Conservation (phyloP, 2,888 invertebrate species). For the Aphodius sticticus region DNA sequence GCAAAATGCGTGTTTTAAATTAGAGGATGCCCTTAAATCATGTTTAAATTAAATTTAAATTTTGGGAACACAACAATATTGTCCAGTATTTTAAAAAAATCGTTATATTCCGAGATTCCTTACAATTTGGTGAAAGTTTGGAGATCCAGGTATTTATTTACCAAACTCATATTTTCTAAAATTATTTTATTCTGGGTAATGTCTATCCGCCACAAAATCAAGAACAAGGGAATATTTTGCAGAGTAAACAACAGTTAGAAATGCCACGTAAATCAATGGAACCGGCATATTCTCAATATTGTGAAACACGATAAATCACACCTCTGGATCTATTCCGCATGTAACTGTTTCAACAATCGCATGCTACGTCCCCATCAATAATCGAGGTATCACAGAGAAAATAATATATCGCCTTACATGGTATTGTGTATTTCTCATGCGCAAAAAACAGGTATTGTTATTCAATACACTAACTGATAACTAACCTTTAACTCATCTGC, state of each 20-base stretch:
- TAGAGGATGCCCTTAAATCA: no score
- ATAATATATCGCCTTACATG: not conserved
- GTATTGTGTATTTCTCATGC: not conserved
- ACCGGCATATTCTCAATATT: not conserved
- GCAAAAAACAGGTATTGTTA: not conserved
- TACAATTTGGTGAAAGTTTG: no score
- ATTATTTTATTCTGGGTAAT: not conserved
- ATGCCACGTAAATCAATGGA: not conserved
- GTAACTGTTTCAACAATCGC: conserved; percentile 16
- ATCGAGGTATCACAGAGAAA: not conserved
- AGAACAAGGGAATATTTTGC: not conserved
- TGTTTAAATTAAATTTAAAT: no score
- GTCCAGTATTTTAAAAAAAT: no score
- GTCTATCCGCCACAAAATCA: not conserved
- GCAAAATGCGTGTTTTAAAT: no score
- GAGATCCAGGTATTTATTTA: no score
- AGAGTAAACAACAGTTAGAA: not conserved
- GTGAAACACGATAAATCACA: conserved; percentile 5
- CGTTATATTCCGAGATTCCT: no score
- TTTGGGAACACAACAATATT: no score
- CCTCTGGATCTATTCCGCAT: not conserved
- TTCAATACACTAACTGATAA: no score
- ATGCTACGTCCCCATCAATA: conserved; percentile 24
- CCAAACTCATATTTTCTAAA: not conserved
- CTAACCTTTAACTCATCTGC: no score